phyloP scores from a whole-genome alignment of 2,888 invertebrate genomes.

The Parnassius mnemosyne region DNA sequence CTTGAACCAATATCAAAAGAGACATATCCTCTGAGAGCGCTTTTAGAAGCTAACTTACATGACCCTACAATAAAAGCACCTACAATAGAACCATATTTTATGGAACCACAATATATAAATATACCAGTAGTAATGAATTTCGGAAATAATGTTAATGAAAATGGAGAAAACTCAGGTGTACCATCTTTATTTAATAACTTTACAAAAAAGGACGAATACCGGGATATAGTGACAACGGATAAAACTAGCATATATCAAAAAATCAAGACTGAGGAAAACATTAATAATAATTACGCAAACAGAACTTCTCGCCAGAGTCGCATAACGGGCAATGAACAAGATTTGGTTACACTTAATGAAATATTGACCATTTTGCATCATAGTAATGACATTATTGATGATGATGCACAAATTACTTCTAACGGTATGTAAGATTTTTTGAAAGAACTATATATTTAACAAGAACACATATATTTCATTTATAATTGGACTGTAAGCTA shows the following conservation, averaged over 20 bases:
- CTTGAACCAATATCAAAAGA: conserved; percentile 76
- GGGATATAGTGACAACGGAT: conserved; percentile 59
- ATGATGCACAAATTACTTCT: background rate
- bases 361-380: conserved; percentile 62
- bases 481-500: too few species aligned
- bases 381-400: conserved; percentile 33
- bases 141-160: conserved; percentile 70
- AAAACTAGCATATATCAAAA: conserved; percentile 70
- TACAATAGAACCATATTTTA: conserved; percentile 44
- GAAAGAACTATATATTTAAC: too few species aligned
- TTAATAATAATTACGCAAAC: conserved; percentile 60
- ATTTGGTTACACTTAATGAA: conserved; percentile 58
- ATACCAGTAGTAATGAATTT: conserved; percentile 67
- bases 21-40: conserved; percentile 72
- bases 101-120: conserved; percentile 42
- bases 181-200: conserved; percentile 82
- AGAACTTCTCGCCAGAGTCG: conserved; percentile 63
- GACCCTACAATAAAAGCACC: conserved; percentile 63
- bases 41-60: conserved; percentile 72
- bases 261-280: conserved; percentile 41
- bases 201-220: conserved; percentile 55
- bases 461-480: too few species aligned
- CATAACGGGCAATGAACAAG: conserved; percentile 47
- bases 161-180: conserved; percentile 81
- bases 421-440: conserved; percentile 15